These are phyloP conservation scores for Trematocara zebra DNA, from an alignment of 2,113 vertebrate species.

Conservation along the genomic window DNA sequence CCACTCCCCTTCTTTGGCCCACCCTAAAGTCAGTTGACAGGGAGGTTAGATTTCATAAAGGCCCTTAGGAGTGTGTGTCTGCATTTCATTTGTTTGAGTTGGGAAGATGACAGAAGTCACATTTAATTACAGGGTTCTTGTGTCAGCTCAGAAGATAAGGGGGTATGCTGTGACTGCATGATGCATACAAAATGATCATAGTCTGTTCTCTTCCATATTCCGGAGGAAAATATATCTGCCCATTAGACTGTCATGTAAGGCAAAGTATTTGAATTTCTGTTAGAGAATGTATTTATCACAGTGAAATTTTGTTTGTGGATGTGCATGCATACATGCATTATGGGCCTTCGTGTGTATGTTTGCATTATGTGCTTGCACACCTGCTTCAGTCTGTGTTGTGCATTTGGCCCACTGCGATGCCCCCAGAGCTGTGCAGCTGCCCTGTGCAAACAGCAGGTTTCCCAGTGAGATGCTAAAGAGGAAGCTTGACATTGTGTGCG, in stretches of 20 bases:
- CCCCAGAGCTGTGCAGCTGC: conserved; percentile 13
- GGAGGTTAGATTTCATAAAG: conserved; percentile 48
- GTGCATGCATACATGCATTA: not conserved
- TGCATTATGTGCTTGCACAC: conserved; percentile 38
- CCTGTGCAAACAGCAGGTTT: conserved; percentile 28
- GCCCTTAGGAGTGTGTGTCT: conserved; percentile 22
- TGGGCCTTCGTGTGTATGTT: conserved; percentile 16
- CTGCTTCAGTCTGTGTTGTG: conserved; percentile 12
- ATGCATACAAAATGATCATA: conserved; percentile 32
- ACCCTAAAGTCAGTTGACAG: conserved; percentile 45
- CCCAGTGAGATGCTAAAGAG: conserved; percentile 11
- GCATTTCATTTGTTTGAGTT: conserved; percentile 54
- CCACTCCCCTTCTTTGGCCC: conserved; percentile 10
- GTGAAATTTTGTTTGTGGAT: not conserved
- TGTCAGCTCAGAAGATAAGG: conserved; percentile 41
- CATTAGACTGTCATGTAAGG: not conserved
- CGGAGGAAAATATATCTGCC: not conserved
- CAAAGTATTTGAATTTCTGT: not conserved
- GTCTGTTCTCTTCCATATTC: not conserved
- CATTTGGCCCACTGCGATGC: not conserved
- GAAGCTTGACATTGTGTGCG: conserved; percentile 10
- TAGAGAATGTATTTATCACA: not conserved
- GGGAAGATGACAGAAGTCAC: conserved; percentile 61
- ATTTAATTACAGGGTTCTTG: conserved; percentile 56
- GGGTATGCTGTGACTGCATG: not conserved